Evolutionary conservation across 1,140 invertebrate species (phyloP).

Genomic region (Brachionus manjavacas): DNA sequence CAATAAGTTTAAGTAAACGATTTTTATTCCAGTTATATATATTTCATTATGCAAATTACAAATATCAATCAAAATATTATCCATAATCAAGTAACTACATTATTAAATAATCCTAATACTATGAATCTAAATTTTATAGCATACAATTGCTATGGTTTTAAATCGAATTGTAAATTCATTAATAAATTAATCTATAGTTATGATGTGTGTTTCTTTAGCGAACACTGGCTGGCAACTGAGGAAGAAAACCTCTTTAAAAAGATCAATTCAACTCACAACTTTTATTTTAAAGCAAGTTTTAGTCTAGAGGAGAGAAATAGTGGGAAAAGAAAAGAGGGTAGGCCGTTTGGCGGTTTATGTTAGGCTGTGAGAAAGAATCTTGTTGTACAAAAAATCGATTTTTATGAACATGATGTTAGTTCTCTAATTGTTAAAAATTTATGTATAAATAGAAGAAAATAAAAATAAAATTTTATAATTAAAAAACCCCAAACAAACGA

Average conservation of each 20-base stretch:
- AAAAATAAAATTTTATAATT: no score
- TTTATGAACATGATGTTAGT: not conserved
- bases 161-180: not conserved
- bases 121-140: not conserved
- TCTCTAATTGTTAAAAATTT: not conserved
- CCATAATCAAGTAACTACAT: no score
- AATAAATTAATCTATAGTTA: not conserved
- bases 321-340: not conserved
- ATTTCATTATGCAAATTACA: no score
- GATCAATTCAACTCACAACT: not conserved
- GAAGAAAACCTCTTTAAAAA: not conserved
- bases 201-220: not conserved
- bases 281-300: not conserved
- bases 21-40: no score
- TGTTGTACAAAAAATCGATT: no score
- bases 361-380: not conserved
- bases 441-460: no score
- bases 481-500: no score
- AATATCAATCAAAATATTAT: no score
- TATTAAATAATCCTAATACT: no score
- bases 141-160: constrained; percentile 7
- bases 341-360: not conserved
- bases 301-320: not conserved
- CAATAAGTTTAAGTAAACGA: no score
- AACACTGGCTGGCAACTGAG: not conserved